A percentile compares a stretch with the other conserved stretches of the same genome.
These are phyloP conservation scores for Dendrolimus kikuchii DNA, from an alignment of 1,140 invertebrate genomes.

Conservation along the genomic window DNA sequence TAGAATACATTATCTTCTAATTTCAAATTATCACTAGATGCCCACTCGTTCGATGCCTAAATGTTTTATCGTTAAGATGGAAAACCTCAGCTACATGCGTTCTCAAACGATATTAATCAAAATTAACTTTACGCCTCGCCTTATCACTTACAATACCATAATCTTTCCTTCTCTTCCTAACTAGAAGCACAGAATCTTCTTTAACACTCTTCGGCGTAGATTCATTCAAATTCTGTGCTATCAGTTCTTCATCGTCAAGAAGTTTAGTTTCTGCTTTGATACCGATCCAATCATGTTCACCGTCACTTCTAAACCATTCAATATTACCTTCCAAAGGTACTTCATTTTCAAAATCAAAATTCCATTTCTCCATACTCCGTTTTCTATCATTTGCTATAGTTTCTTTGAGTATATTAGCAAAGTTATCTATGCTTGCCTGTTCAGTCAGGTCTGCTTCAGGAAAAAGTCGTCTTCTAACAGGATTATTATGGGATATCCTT, in stretches of 20 bases:
- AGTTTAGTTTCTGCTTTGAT: conserved; percentile 13
- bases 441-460: conserved; percentile 23
- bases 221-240: conserved; percentile 23
- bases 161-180: conserved; percentile 32
- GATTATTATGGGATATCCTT: conserved; percentile 25
- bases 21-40: no score
- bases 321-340: conserved; percentile 30
- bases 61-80: no score
- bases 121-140: conserved; percentile 33
- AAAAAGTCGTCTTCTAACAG: conserved; percentile 36
- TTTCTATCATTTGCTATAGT: conserved; percentile 20
- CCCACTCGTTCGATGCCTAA: no score
- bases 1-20: no score
- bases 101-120: conserved; percentile 14
- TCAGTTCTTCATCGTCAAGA: conserved; percentile 6
- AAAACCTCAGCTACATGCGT: no score
- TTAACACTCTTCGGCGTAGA: conserved; percentile 27
- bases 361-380: conserved; percentile 35
- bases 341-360: conserved; percentile 48
- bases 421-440: conserved; percentile 36
- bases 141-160: conserved; percentile 15
- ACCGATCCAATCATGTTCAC: conserved; percentile 24
- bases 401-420: conserved; percentile 37
- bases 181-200: conserved; percentile 13
- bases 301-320: conserved; percentile 25